phyloP scores from a whole-genome alignment of 2,888 invertebrate genomes.

The Acronicta aceris region DNA sequence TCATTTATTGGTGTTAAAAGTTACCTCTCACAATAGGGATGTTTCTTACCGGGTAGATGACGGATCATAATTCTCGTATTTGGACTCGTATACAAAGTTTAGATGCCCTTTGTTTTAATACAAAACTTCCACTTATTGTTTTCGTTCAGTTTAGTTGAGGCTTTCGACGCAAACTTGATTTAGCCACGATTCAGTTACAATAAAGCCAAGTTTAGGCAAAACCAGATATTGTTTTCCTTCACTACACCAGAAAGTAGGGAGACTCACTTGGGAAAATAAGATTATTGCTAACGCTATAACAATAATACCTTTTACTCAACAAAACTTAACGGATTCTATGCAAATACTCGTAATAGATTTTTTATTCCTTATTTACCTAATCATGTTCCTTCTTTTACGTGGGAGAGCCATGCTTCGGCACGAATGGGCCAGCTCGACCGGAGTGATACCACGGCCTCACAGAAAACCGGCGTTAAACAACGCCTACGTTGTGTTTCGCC shows the following conservation, averaged over 20 bases:
- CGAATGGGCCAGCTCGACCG: too few relatives aligned
- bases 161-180: conserved; percentile 44
- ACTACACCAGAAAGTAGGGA: conserved; percentile 9
- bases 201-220: conserved; percentile 21
- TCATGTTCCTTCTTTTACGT: too few relatives aligned
- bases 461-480: too few relatives aligned
- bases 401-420: too few relatives aligned
- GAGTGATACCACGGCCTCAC: too few relatives aligned
- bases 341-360: too few relatives aligned
- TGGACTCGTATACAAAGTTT: conserved; percentile 16
- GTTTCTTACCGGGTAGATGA: conserved; percentile 2
- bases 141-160: conserved; percentile 37
- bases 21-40: background rate
- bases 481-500: too few relatives aligned
- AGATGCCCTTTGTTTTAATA: conserved; percentile 43
- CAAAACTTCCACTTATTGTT: conserved; percentile 45
- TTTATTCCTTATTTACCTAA: too few relatives aligned
- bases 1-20: background rate
- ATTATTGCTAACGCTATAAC: background rate
- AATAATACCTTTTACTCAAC: too few relatives aligned
- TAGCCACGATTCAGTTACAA: conserved; percentile 36
- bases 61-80: conserved; percentile 26
- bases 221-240: conserved; percentile 17
- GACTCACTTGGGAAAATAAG: conserved; percentile 7
- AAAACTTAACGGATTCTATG: background rate